Evolutionary conservation across 2,797 vertebrate genomes (phyloP).

Genomic region (Helostoma temminkii): DNA sequence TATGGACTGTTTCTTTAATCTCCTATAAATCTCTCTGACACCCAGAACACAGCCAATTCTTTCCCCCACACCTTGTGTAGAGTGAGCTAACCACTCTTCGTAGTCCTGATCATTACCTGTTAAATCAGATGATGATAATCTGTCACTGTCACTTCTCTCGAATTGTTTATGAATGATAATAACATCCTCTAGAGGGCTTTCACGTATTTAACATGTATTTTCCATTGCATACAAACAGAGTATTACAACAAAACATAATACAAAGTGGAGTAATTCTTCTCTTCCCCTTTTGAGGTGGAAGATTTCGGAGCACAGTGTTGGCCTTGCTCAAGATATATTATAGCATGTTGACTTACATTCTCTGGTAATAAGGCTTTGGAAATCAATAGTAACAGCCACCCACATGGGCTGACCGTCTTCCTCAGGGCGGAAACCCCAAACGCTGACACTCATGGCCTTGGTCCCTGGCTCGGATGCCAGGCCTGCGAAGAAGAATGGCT

Average conservation of each 20-base stretch:
- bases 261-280: too few relatives aligned
- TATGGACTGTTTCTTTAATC: constrained; percentile 81
- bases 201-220: too few relatives aligned
- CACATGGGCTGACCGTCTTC: constrained; percentile 84
- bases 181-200: not conserved
- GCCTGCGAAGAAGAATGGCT: constrained; percentile 86
- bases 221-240: not conserved
- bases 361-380: constrained; percentile 84
- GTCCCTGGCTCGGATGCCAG: constrained; percentile 85
- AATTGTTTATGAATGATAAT: too few relatives aligned
- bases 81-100: constrained; percentile 84
- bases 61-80: constrained; percentile 44
- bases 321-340: too few relatives aligned
- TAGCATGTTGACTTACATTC: constrained; percentile 78
- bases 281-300: too few relatives aligned
- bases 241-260: too few relatives aligned
- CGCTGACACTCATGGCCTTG: constrained; percentile 86
- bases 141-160: not conserved
- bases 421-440: constrained; percentile 86
- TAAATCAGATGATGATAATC: not conserved
- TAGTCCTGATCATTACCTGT: constrained; percentile 83
- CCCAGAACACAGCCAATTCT: constrained; percentile 84
- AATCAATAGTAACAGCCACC: constrained; percentile 87
- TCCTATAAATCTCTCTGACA: constrained; percentile 83
- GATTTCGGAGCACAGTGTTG: too few relatives aligned